These are phyloP conservation scores for Macropus fuliginosus DNA, from an alignment of 2,797 vertebrate species.

Conservation along the genomic window DNA sequence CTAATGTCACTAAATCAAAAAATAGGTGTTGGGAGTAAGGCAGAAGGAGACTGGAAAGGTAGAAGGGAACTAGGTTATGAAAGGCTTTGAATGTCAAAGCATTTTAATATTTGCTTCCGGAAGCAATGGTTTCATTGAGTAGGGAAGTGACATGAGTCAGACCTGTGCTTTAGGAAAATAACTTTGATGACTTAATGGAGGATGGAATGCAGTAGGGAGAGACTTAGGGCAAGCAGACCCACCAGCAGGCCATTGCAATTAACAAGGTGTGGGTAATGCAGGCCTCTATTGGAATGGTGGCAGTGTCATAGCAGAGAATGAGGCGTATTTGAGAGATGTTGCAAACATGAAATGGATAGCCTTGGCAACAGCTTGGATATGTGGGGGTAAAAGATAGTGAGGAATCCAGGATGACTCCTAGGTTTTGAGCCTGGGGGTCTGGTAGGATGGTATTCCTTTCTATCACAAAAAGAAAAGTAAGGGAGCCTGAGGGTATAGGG, in stretches of 20 bases:
- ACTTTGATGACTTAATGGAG: not conserved
- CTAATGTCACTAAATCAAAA: not conserved
- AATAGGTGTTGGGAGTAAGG: not conserved
- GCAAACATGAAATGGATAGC: not conserved
- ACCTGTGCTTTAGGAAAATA: not conserved
- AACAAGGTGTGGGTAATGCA: not conserved
- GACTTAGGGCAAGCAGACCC: not conserved
- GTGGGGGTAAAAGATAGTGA: not conserved
- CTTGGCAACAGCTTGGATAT: not conserved
- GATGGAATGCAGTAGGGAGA: not conserved
- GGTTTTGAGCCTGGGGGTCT: not conserved
- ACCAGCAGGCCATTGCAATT: not conserved
- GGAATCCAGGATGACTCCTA: not conserved
- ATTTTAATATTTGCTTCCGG: not conserved
- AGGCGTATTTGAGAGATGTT: not conserved
- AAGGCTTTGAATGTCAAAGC: not conserved
- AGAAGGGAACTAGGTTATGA: not conserved
- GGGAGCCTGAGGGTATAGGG: not conserved
- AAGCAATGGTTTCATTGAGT: not conserved
- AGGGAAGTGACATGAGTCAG: not conserved
- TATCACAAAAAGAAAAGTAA: not conserved
- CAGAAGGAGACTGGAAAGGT: not conserved
- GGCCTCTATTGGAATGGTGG: not conserved
- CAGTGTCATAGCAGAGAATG: not conserved
- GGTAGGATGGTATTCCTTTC: not conserved